phyloP scores from a whole-genome alignment of 2,113 vertebrate genomes.

The Brachirus orientalis region DNA sequence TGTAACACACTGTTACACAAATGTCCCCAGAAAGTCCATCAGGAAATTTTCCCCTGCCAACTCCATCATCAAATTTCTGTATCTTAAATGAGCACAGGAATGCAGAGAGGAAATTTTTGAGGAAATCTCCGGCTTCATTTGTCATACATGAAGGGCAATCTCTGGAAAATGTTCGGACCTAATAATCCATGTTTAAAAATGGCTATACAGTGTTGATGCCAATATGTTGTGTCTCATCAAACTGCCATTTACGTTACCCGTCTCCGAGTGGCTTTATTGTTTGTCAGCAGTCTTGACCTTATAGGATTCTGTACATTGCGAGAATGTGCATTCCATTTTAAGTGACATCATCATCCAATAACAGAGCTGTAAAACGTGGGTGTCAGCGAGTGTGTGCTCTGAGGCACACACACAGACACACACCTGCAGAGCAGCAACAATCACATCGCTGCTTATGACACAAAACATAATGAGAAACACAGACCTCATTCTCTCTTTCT shows the following conservation, averaged over 20 bases:
- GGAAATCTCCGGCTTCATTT: too few relatives aligned
- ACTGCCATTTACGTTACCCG: neutral
- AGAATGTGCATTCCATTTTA: conserved; percentile 36
- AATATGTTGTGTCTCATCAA: neutral
- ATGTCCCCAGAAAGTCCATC: too few relatives aligned
- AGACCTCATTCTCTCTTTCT: conserved; percentile 14
- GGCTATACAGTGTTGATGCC: too few relatives aligned
- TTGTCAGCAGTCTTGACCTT: conserved; percentile 36
- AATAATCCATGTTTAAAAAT: too few relatives aligned
- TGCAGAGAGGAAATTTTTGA: too few relatives aligned
- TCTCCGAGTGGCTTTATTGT: neutral
- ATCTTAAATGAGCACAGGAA: too few relatives aligned
- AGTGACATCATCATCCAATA: conserved; percentile 49
- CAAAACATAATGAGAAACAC: conserved; percentile 62
- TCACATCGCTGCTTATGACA: conserved; percentile 47
- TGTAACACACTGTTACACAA: too few relatives aligned
- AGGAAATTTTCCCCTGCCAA: too few relatives aligned
- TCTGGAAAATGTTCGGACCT: too few relatives aligned
- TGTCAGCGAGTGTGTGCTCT: conserved; percentile 1
- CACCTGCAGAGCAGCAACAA: conserved; percentile 35
- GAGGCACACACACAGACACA: neutral
- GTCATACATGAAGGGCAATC: too few relatives aligned
- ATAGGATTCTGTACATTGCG: conserved; percentile 20
- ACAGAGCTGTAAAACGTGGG: conserved; percentile 36
- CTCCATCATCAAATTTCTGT: too few relatives aligned